Evolutionary conservation across 2,888 invertebrate genomes (phyloP).

Genomic region (Pilophorus perplexus): DNA sequence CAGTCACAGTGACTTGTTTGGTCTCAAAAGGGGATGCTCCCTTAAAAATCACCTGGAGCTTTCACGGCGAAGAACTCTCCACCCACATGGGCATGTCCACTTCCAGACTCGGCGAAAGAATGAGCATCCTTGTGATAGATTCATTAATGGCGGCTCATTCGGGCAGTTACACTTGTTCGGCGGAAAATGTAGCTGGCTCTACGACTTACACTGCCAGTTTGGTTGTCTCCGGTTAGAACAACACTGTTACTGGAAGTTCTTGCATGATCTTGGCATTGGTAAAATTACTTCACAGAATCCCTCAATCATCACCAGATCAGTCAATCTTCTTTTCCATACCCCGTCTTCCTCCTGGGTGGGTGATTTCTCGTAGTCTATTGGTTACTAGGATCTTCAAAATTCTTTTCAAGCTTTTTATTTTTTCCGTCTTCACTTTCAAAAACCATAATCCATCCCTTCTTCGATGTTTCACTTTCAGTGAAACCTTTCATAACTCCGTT

Average conservation of each 20-base stretch:
- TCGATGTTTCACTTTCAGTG: no score
- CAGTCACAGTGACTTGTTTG: constrained; percentile 62
- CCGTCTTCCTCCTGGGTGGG: no score
- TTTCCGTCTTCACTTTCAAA: no score
- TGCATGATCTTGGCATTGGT: not conserved
- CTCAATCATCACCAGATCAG: no score
- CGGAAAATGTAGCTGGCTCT: constrained; percentile 60
- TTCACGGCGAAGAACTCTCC: constrained; percentile 57
- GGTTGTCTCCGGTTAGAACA: constrained; percentile 55
- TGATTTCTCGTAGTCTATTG: no score
- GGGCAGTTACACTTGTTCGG: constrained; percentile 65
- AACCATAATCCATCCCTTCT: no score
- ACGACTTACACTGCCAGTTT: constrained; percentile 56
- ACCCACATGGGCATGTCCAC: constrained; percentile 53
- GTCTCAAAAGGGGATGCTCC: constrained; percentile 54
- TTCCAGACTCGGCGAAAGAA: constrained; percentile 67
- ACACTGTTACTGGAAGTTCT: not conserved
- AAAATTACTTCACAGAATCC: not conserved
- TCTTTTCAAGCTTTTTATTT: no score
- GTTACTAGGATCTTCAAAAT: no score
- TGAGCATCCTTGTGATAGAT: constrained; percentile 62
- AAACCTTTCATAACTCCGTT: constrained; percentile 76
- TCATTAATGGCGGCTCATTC: constrained; percentile 61
- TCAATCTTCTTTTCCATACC: not conserved
- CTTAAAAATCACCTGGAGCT: constrained; percentile 53